Evolutionary conservation across 1,140 invertebrate species (phyloP), one percentile per base, ranked within the genome.

Genomic region (Trichonephila inaurata): DNA sequence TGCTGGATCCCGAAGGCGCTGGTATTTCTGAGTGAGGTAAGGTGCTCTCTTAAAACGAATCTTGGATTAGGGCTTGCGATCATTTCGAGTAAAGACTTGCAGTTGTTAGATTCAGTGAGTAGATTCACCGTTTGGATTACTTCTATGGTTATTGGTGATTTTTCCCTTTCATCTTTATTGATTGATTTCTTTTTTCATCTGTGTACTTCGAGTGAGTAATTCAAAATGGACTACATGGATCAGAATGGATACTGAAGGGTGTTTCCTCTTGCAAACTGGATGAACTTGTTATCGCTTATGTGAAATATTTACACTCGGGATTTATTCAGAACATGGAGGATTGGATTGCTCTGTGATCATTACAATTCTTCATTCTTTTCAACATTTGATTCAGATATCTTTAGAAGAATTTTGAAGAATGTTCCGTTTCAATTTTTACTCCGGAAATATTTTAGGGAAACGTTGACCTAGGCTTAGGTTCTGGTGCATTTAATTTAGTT

Each of bases 1-100:
- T 88, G 92, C 92, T 88, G 64, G 69, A 89, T 81, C 85, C 58
- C 44, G 69, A 82, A 92, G 81, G 61, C 58, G 92, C 62, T 81
- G 58, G 83, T 18, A 33, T 44, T 51, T 92, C 33, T 28, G 4
- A 60, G n/a, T 85, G 61, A 93, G 85, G 92, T 93, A 93, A 92
- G 92, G 64, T 24, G 60, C 69, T 72, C 44, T 92, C 88, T 72
- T 89, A 72, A 89, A 61, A 28, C 88, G 86, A 85, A 85, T 44
- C 86, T 58, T 58, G 88, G 88, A 89, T 77, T 72, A 44, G 61
- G 21, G 86, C n/a, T 14, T 64, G 18, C 24, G n/a, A 64, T 88
- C 51, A 64, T 40, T 88, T 40, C 64, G 60, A 62, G 60, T 64
- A 58, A 10, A 62, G 61, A 33, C 28, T 77, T 77, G 72, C 72